Conservation (phyloP, 2,888 invertebrate genomes). For the Agelastica alni region DNA sequence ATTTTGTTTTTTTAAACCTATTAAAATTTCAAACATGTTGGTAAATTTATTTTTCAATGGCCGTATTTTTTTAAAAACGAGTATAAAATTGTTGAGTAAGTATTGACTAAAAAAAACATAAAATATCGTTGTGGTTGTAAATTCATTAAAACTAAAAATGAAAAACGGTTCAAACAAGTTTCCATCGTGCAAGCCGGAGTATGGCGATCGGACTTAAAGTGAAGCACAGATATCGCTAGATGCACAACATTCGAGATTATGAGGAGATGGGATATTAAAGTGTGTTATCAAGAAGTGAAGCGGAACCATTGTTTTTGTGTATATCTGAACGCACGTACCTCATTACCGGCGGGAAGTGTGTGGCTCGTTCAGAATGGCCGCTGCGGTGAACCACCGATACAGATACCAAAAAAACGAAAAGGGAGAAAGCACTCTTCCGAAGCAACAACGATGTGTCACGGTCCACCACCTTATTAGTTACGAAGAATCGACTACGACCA, state of each 20-base stretch:
- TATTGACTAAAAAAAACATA: too few species aligned
- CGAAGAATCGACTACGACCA: conserved; percentile 9
- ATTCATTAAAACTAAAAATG: too few species aligned
- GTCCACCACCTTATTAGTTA: conserved; percentile 37
- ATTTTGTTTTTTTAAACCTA: too few species aligned
- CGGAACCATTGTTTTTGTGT: conserved; percentile 43
- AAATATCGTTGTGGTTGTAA: too few species aligned
- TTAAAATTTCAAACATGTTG: too few species aligned
- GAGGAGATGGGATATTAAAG: conserved; percentile 21
- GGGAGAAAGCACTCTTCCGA: conserved; percentile 11
- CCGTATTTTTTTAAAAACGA: too few species aligned
- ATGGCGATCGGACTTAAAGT: too few species aligned
- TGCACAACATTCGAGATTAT: conserved; percentile 7
- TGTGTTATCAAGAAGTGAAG: conserved; percentile 39
- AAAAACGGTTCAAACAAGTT: too few species aligned
- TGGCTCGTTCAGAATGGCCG: conserved; percentile 50
- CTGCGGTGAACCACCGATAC: conserved; percentile 45
- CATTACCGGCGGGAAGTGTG: conserved; percentile 54
- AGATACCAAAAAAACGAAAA: conserved; percentile 21
- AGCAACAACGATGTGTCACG: conserved; percentile 34
- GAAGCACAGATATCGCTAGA: conserved; percentile 1
- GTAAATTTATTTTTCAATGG: too few species aligned
- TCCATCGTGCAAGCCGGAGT: too few species aligned
- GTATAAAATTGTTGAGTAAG: too few species aligned
- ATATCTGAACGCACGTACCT: conserved; percentile 53